phyloP scores from a whole-genome alignment of 2,797 vertebrate genomes.

The Eulemur coronatus region DNA sequence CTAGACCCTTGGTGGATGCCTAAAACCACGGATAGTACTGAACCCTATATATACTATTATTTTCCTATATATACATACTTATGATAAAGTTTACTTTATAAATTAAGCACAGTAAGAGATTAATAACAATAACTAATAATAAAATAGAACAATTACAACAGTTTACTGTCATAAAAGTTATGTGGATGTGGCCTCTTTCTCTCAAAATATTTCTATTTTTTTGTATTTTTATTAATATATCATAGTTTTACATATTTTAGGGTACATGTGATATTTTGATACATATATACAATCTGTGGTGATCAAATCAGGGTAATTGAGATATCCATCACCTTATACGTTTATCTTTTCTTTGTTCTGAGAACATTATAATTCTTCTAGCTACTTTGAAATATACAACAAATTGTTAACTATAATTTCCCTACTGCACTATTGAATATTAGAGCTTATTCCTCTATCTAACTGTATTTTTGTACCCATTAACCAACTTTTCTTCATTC shows the following conservation, averaged over 20 bases:
- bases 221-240: neutral
- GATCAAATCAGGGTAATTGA: neutral
- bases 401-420: neutral
- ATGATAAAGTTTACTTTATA: neutral
- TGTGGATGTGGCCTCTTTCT: neutral
- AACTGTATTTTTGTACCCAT: neutral
- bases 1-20: neutral
- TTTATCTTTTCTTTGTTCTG: neutral
- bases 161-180: neutral
- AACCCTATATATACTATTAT: neutral
- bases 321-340: neutral
- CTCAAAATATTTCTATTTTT: neutral
- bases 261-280: neutral
- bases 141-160: neutral
- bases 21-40: neutral
- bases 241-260: neutral
- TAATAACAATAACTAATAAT: neutral
- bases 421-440: neutral
- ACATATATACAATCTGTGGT: neutral
- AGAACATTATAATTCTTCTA: neutral
- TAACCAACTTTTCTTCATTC: neutral
- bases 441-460: neutral
- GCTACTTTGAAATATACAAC: neutral
- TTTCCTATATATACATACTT: neutral
- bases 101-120: neutral